Conservation (phyloP, 2,888 invertebrate species). For the Epirrhoe alternata region DNA sequence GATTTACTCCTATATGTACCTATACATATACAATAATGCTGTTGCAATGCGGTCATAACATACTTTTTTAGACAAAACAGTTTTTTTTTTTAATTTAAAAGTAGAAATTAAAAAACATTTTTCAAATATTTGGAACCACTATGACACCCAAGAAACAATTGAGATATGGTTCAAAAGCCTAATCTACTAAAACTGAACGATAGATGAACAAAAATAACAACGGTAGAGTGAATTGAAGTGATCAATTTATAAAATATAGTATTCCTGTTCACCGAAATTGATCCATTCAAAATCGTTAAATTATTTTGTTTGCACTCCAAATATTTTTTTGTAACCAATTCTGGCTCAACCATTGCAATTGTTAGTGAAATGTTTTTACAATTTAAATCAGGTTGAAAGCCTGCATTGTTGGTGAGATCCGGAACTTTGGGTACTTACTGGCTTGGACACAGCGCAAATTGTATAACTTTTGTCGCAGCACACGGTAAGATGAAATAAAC, state of each 20-base stretch:
- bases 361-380: constrained; percentile 27
- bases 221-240: neutral
- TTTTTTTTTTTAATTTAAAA: neutral
- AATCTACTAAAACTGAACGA: no score
- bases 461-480: neutral
- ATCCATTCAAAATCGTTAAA: constrained; percentile 16
- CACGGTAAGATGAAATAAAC: no score
- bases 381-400: constrained; percentile 26
- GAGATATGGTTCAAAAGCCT: no score
- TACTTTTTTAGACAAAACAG: no score
- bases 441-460: constrained; percentile 15
- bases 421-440: constrained; percentile 24
- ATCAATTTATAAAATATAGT: neutral
- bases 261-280: neutral
- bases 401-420: constrained; percentile 23
- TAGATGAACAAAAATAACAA: neutral
- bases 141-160: no score
- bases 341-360: constrained; percentile 14
- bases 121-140: no score
- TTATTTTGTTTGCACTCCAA: constrained; percentile 17
- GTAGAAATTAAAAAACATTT: no score
- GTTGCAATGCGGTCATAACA: no score
- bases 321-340: constrained; percentile 14
- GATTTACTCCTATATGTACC: no score
- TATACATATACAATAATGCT: no score